Conservation (phyloP, 2,888 invertebrate species). For the Sesia bembeciformis region DNA sequence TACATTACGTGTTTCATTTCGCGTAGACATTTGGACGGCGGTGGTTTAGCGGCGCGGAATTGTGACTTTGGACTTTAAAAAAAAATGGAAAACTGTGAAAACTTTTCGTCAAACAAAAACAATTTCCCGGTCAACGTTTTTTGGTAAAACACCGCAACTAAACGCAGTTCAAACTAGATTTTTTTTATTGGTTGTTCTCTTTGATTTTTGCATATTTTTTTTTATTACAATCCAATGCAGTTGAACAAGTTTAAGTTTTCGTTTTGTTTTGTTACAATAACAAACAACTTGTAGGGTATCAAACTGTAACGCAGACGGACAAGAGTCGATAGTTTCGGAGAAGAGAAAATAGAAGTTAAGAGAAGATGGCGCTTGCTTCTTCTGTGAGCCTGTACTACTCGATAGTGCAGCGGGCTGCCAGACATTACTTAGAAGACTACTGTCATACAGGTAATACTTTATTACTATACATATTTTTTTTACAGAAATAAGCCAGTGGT, state of each 20-base stretch:
- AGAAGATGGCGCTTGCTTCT: conserved; percentile 75
- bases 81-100: conserved; percentile 48
- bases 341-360: conserved; percentile 32
- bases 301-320: conserved; percentile 38
- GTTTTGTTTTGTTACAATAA: conserved; percentile 24
- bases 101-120: conserved; percentile 40
- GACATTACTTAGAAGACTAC: conserved; percentile 79
- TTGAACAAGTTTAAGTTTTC: not conserved
- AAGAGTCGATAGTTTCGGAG: conserved; percentile 10
- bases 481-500: not conserved
- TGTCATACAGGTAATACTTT: conserved; percentile 73
- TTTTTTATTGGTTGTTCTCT: conserved; percentile 19
- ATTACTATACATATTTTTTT: not conserved
- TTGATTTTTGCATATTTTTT: conserved; percentile 18
- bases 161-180: conserved; percentile 68
- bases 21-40: conserved; percentile 70
- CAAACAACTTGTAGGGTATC: conserved; percentile 41
- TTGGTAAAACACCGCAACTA: conserved; percentile 48
- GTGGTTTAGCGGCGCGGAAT: conserved; percentile 58
- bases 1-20: conserved; percentile 72
- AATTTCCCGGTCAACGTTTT: conserved; percentile 38
- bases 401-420: conserved; percentile 79
- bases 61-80: conserved; percentile 60
- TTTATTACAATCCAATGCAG: conserved; percentile 1
- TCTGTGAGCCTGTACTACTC: conserved; percentile 81